Base-by-base conservation (phyloP, 2,113 vertebrate genomes). In the Solea solea region DNA sequence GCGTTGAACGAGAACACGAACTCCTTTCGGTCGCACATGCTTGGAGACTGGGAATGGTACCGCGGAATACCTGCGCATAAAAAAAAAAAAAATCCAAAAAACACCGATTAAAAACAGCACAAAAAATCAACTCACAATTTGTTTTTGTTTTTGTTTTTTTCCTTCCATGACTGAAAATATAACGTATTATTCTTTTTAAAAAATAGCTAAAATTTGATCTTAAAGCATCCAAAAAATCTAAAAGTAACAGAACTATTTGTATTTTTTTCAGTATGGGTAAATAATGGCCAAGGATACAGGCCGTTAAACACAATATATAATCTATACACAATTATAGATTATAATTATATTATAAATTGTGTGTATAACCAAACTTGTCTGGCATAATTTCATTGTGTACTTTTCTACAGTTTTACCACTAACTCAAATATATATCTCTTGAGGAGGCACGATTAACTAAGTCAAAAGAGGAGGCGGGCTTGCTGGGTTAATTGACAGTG, bases 1-100 rank as follows among this genome's bases (percentile, higher is more conserved):
- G 97, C 96, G 88, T 99, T 99, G 93, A 99, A 98, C 75, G 97
- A 99, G 94, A 99, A 99, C 88, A 99, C 96, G 72, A 99, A 99
- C 91, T 98, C 97, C 86, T 98, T 99, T 70, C 97, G 90, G 94
- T 98, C 97, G 66, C 97, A 98, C 97, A 98, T 97, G 88, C 96
- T 97, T 59, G 97, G 97, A 14, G 97, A 98, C 92, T 99, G 97
- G 21, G 97, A 96, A 80, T 98, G 97, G 91, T 99, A 98, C 88
- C 97, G 93, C 27, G 96, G 97, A 82, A 98, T 97, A 88, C 97
- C 97, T 99, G 91, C 45, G 60, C 0, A 56, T 2, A 46, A 7
- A 16, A 14, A 21, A 4, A 11, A 11, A 12, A 46, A 48, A 4
- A 48, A 9, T 13, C 9, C 2, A 13, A 0, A 62, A 39, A 54